Percentiles rank a stretch among this genome's conserved stretches.
Conservation (phyloP, 2,797 vertebrate species). For the Morelia viridis region DNA sequence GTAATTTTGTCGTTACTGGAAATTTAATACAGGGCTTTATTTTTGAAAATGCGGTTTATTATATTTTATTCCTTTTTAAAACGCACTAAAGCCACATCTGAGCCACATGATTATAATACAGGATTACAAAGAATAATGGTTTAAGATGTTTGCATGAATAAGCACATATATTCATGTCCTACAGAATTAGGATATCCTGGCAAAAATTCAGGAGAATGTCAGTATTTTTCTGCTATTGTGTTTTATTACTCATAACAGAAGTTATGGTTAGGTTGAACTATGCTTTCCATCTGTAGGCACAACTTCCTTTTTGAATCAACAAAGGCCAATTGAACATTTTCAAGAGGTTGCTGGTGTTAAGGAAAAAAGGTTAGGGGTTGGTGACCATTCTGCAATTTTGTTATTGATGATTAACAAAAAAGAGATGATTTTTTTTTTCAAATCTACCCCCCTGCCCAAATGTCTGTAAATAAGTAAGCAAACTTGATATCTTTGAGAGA, state of each 20-base stretch:
- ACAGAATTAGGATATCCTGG: slow-evolving; percentile 12
- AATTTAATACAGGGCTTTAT: neutral
- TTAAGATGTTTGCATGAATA: neutral
- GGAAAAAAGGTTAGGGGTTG: neutral
- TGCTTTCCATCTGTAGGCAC: neutral
- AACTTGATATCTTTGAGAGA: neutral
- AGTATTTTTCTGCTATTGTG: neutral
- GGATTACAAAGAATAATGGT: neutral
- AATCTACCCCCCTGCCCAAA: too few species aligned
- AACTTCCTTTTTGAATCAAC: neutral
- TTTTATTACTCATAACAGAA: neutral
- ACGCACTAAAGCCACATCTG: neutral
- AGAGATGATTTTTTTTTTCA: neutral
- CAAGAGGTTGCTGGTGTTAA: neutral
- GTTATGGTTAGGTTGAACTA: neutral
- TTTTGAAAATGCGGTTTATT: neutral
- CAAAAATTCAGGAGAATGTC: neutral
- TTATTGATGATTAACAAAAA: neutral
- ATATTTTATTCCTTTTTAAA: neutral
- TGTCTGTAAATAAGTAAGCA: neutral
- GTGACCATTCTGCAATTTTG: neutral
- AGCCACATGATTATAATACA: neutral
- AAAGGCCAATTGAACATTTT: slow-evolving; percentile 25
- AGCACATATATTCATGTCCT: neutral
- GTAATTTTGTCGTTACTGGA: neutral